Evolutionary conservation across 1,140 invertebrate species (phyloP), one percentile per base, ranked within the genome.

Genomic region (Pentalonia nigronervosa): DNA sequence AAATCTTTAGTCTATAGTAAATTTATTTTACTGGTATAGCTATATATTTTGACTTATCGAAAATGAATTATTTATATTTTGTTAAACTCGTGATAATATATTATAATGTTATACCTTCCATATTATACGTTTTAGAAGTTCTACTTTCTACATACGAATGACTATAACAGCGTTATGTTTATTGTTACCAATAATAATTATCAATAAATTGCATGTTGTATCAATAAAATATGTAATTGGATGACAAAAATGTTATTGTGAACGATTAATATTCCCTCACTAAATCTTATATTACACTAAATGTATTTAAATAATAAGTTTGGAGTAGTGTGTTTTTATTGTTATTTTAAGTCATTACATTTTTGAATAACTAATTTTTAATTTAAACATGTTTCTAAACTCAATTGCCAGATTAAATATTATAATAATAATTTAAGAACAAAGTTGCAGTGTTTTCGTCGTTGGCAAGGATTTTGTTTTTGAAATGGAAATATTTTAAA

Each of bases 381-480:
- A 36, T 41, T 83, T 83, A 36, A 83, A 83, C 81, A 36, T 20
- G 34, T 83, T 83, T 83, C 21, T 83, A 2, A 83, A 83, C 21
- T 83, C 60, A 76, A 76, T n/a, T 21, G 20, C 20, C 34, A 83
- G 21, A 83, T 36, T 83, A 34, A 36, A 83, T 83, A 86, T 41
- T 25, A 86, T 41, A n/a, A 47, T 86, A 86, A 86, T 30, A 86
- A 45, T 84, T 41, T 30, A 41, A 84, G n/a, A 84, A 86, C 83
- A 86, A 86, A 86, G 36, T 23, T 41, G 83, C 9, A 25, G 36
- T 25, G 23, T 86, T 41, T 45, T 4, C 21, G 9, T 45, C 36
- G 21, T 83, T 83, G 81, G 36, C 41, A 86, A 86, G 1, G 36
- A 45, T 14, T 86, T 45, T 86, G 21, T 45, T 45, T 86, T 45